Evolutionary conservation across 2,888 invertebrate genomes (phyloP), one percentile per base, ranked within the genome.

Genomic region (Tetanocera ferruginea): DNA sequence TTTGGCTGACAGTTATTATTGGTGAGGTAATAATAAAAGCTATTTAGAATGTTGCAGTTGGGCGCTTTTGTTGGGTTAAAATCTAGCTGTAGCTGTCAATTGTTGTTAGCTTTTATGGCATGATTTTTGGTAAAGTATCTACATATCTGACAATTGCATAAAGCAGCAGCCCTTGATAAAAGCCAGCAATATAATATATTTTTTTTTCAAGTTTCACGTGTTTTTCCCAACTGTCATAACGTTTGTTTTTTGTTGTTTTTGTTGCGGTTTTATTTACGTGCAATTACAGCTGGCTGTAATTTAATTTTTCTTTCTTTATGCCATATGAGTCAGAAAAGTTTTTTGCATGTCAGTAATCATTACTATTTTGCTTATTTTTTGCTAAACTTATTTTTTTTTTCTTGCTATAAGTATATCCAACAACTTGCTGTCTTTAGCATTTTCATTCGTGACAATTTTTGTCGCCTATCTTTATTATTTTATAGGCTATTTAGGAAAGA

Each of bases 31-130:
- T 43, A 43, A 43, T 43, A 43, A 43, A 43, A 43, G 43, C 43
- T 3, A 43, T 43, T 43, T 43, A 43, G 43, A 43, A 43, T 43
- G 43, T 43, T 43, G 43, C 43, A 43, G 43, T 43, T 43, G 43
- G 43, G 43, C 43, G 11, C 43, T 11, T 43, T 43, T 43, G 43
- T 11, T 11, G 11, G 11, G 43, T 43, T 14, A 43, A 43, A 43
- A 43, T 43, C 43, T 37, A 37, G 37, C 37, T 43, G 11, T 37
- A n/a, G 64, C 64, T 66, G 64, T 66, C 64, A 66, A 66, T 37
- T n/a, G 19, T 34, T 31, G 34, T 19, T n/a, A 11, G 37, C 43
- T 62, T 62, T 11, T 66, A 23, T 34, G 64, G 64, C 64, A n/a
- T 23, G 31, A 31, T 64, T 64, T 62, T 37, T 34, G 64, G 6